Evolutionary conservation across 2,888 invertebrate species (phyloP), one percentile per base, ranked within the genome.

Genomic region (Loripinus fragilis): DNA sequence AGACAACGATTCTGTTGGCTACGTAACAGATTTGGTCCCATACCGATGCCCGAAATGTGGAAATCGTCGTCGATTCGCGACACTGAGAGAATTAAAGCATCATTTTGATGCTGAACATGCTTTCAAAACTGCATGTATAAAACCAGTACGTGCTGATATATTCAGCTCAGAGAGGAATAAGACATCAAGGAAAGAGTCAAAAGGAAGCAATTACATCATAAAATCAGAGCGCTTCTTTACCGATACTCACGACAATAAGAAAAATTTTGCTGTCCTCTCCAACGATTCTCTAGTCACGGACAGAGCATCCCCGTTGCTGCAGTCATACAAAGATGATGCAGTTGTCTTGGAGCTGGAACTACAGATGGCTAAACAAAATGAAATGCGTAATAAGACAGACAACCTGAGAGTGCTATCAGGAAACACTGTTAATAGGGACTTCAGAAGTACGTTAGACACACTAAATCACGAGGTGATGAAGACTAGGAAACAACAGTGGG

Each of bases 11-110:
- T 20, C 38, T 42, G 76, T 78, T 0, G 85, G 76, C n/a, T 80
- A 76, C 50, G 64, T 86, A 0, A 81, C 76, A 65, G 87, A 86
- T 38, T 78, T 87, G 15, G 85, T 91, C 42, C 91, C 91, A 10
- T 91, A 88, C 75, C 78, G 89, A 65, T 91, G 91, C 75, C 90
- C 91, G 5, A 86, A 87, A 64, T 91, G 90, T 81, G 87, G 88
- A 28, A 85, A 88, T 48, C 66, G 79, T 35, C 71, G 84, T 30
- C 81, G 84, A 52, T 92, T 92, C 80, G 73, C 82, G 20, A 86
- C 90, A 8, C 76, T 92, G 12, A 75, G 85, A n/a, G 88, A 90
- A 35, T 80, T 92, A 28, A 86, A 89, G 28, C 69, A 73, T 3
- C 92, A 92, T 80, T 76, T 91, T 28, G 88, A 89, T 17, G 67